Conservation (phyloP, 1,140 invertebrate species). For the Phenacoccus solenopsis region DNA sequence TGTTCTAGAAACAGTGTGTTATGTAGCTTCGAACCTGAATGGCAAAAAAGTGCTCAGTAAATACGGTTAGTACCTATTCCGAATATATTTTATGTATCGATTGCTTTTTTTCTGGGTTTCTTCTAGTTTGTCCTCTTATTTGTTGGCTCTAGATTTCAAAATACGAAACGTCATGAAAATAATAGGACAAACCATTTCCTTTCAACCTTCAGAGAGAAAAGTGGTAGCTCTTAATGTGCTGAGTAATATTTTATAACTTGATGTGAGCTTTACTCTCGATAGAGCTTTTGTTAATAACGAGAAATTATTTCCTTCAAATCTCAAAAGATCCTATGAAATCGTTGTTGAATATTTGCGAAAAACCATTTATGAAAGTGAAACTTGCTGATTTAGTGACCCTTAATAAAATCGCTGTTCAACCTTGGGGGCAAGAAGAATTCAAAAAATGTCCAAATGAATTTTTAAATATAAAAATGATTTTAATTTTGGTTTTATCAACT, state of each 20-base stretch:
- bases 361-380: conserved; percentile 49
- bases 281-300: conserved; percentile 38
- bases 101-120: neutral
- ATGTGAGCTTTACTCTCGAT: conserved; percentile 36
- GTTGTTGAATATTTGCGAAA: conserved; percentile 40
- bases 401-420: conserved; percentile 37
- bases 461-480: too few relatives aligned
- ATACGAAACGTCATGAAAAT: conserved; percentile 41
- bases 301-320: conserved; percentile 45
- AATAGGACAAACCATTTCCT: conserved; percentile 40
- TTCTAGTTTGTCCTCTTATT: too few relatives aligned
- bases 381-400: conserved; percentile 40
- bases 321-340: conserved; percentile 39
- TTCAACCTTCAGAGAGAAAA: conserved; percentile 44
- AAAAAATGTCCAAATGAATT: conserved; percentile 35
- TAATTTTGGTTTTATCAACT: too few relatives aligned
- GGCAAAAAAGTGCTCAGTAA: conserved; percentile 57
- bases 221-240: conserved; percentile 46
- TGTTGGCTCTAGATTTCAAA: conserved; percentile 29
- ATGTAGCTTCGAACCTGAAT: conserved; percentile 48
- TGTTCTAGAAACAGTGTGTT: conserved; percentile 65
- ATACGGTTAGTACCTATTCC: neutral
- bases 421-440: conserved; percentile 50
- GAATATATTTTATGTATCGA: neutral
- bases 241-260: conserved; percentile 39